Percentiles rank a stretch among this genome's conserved stretches.
These are phyloP conservation scores for Tenualosa ilisha DNA, from an alignment of 2,797 vertebrate genomes.

Conservation along the genomic window DNA sequence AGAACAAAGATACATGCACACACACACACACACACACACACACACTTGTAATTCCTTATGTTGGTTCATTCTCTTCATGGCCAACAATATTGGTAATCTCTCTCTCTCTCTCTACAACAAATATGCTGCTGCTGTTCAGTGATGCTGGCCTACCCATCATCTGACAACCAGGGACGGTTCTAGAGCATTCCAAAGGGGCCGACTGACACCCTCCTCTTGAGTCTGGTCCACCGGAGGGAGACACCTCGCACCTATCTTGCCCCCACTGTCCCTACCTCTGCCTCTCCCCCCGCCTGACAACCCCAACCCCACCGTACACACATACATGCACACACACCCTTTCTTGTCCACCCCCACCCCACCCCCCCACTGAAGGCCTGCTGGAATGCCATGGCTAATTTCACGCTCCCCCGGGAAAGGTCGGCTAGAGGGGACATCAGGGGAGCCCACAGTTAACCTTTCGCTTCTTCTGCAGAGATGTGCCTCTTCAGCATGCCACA, in stretches of 20 bases:
- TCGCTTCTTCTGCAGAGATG: constrained; percentile 61
- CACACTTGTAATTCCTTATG: too few species aligned
- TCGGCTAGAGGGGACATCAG: constrained; percentile 50
- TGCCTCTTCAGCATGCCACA: constrained; percentile 68
- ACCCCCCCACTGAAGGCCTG: constrained; percentile 61
- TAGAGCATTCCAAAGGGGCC: background rate
- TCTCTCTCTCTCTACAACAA: background rate
- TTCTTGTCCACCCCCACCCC: constrained; percentile 58
- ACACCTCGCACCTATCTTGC: constrained; percentile 39
- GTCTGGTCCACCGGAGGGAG: constrained; percentile 10
- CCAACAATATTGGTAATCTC: background rate
- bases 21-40: background rate
- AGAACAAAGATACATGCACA: constrained; percentile 14
- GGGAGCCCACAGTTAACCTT: constrained; percentile 71
- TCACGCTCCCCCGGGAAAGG: constrained; percentile 78
- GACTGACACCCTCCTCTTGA: background rate
- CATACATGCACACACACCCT: constrained; percentile 57
- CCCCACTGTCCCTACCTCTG: constrained; percentile 26
- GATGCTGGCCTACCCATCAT: background rate
- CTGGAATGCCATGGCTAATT: constrained; percentile 78
- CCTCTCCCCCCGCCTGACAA: constrained; percentile 50
- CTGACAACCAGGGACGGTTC: background rate
- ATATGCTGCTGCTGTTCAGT: background rate
- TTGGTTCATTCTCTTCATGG: background rate
- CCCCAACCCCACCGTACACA: constrained; percentile 45